Evolutionary conservation across 2,113 vertebrate species (phyloP).

Genomic region (Epinephelus fuscoguttatus): DNA sequence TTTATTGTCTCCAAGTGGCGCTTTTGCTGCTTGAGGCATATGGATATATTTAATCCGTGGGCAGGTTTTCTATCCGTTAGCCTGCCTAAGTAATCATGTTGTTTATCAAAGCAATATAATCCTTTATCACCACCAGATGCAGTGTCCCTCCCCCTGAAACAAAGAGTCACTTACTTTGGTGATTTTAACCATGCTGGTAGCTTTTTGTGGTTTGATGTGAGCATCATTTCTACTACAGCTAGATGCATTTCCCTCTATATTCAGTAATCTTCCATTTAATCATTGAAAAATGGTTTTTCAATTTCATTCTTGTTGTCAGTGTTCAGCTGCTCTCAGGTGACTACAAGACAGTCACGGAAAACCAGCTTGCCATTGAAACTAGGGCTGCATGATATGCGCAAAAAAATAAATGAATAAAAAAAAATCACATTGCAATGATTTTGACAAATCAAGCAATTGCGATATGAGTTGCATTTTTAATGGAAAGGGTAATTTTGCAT

Average conservation of each 20-base stretch:
- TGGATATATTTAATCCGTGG: slow-evolving; percentile 46
- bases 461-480: too few relatives aligned
- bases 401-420: too few relatives aligned
- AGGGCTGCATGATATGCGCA: too few relatives aligned
- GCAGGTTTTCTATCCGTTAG: slow-evolving; percentile 62
- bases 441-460: too few relatives aligned
- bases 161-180: slow-evolving; percentile 13
- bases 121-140: slow-evolving; percentile 60
- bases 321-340: background rate
- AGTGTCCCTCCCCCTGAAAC: slow-evolving; percentile 25
- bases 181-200: background rate
- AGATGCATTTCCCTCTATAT: background rate
- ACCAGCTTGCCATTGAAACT: background rate
- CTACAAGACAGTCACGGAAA: background rate
- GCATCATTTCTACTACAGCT: background rate
- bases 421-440: too few relatives aligned
- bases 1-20: slow-evolving; percentile 43
- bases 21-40: background rate
- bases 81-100: slow-evolving; percentile 45
- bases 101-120: slow-evolving; percentile 66
- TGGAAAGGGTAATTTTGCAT: too few relatives aligned
- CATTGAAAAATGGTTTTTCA: background rate
- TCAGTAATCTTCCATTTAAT: background rate
- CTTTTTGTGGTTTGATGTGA: background rate
- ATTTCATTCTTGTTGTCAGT: background rate